Conservation (phyloP, 1,140 invertebrate species). For the Oppia nitens region DNA sequence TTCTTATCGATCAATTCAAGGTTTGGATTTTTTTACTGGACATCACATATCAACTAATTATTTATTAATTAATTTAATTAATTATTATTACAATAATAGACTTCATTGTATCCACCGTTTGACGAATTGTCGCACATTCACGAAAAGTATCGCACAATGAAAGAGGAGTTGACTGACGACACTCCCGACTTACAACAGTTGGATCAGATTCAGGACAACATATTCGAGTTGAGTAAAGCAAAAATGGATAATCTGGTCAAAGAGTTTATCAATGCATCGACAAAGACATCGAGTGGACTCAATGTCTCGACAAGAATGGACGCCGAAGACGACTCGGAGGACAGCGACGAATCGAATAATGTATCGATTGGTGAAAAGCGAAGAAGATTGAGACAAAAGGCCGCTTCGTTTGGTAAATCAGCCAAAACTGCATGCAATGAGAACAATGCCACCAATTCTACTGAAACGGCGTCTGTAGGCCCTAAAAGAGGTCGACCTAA, state of each 20-base stretch:
- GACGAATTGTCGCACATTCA: background rate
- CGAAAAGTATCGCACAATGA: background rate
- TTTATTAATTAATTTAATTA: background rate
- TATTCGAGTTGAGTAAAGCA: background rate
- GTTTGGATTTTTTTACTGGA: background rate
- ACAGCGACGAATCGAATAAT: too few relatives aligned
- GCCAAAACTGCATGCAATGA: too few relatives aligned
- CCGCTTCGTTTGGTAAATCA: too few relatives aligned
- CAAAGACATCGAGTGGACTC: too few relatives aligned
- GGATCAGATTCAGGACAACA: background rate
- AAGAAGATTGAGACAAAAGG: too few relatives aligned
- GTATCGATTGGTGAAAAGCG: too few relatives aligned
- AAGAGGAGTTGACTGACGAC: background rate
- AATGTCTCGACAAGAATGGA: too few relatives aligned
- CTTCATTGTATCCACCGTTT: background rate
- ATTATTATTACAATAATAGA: background rate
- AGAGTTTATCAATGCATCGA: background rate
- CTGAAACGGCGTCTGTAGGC: too few relatives aligned
- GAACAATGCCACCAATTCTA: too few relatives aligned
- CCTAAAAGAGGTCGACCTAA: too few relatives aligned
- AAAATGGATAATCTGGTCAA: background rate
- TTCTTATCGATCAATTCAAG: background rate
- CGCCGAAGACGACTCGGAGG: too few relatives aligned
- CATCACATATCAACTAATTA: background rate
- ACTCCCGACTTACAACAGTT: background rate